phyloP scores from a whole-genome alignment of 2,797 vertebrate genomes.

The Coccyzus lansbergi region DNA sequence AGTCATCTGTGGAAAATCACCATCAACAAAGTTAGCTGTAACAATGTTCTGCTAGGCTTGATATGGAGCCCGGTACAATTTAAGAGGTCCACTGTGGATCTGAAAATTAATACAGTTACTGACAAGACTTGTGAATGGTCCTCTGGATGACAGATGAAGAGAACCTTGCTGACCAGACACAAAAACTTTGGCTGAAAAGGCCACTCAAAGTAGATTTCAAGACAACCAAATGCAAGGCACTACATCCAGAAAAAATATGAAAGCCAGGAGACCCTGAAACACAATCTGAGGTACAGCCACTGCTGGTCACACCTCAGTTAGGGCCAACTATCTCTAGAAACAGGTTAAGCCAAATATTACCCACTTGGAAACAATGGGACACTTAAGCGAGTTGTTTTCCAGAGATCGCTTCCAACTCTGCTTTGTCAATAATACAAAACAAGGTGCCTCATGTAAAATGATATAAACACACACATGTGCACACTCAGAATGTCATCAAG shows the following conservation, averaged over 20 bases:
- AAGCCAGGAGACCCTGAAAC: not conserved
- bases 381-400: accelerated
- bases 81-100: not conserved
- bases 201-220: not conserved
- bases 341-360: not conserved
- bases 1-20: not conserved
- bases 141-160: not conserved
- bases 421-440: not conserved
- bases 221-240: not conserved
- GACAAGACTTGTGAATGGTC: too few relatives aligned
- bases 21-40: not conserved
- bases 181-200: not conserved
- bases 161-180: accelerated
- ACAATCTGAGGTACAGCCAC: not conserved
- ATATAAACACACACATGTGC: accelerated
- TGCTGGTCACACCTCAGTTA: not conserved
- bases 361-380: too few relatives aligned
- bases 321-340: not conserved
- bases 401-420: not conserved
- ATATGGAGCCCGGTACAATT: accelerated
- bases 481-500: not conserved
- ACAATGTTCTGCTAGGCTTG: not conserved
- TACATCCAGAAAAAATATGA: not conserved
- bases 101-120: not conserved
- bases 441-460: not conserved